Percentiles rank a stretch among this genome's conserved stretches.
Evolutionary conservation across 1,140 invertebrate genomes (phyloP).

Genomic region (Heliconius hermathena): DNA sequence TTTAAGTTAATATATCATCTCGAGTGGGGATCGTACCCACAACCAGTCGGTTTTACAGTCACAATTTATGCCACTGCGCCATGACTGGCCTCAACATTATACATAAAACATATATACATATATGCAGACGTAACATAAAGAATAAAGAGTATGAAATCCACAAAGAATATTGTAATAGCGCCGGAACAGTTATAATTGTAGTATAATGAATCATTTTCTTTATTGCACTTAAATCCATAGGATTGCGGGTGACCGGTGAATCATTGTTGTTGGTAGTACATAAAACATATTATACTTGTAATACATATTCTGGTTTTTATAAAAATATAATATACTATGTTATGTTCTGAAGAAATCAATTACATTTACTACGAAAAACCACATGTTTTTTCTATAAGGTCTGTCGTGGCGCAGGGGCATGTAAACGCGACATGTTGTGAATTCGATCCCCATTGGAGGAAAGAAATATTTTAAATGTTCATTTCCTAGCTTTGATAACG

Average conservation of each 20-base stretch:
- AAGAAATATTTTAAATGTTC: no score
- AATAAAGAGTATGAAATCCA: background rate
- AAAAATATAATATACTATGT: background rate
- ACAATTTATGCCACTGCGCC: no score
- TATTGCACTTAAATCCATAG: constrained; percentile 1
- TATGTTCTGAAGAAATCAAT: background rate
- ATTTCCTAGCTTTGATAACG: no score
- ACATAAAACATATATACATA: background rate
- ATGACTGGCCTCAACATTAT: background rate
- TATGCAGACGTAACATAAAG: background rate
- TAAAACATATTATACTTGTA: no score
- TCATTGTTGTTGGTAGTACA: background rate
- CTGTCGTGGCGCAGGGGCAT: background rate
- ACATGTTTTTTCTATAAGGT: background rate
- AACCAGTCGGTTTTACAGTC: no score
- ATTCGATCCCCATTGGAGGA: no score
- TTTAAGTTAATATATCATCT: no score
- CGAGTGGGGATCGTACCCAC: no score
- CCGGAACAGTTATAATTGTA: background rate
- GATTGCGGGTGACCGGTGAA: constrained; percentile 1
- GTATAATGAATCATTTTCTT: background rate
- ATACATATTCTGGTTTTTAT: no score
- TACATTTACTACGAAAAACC: background rate
- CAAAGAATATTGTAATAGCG: background rate
- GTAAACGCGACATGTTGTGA: background rate